Evolutionary conservation across 1,140 invertebrate genomes (phyloP), one percentile per base, ranked within the genome.

Genomic region (Pseudomyrmex cubaensis): DNA sequence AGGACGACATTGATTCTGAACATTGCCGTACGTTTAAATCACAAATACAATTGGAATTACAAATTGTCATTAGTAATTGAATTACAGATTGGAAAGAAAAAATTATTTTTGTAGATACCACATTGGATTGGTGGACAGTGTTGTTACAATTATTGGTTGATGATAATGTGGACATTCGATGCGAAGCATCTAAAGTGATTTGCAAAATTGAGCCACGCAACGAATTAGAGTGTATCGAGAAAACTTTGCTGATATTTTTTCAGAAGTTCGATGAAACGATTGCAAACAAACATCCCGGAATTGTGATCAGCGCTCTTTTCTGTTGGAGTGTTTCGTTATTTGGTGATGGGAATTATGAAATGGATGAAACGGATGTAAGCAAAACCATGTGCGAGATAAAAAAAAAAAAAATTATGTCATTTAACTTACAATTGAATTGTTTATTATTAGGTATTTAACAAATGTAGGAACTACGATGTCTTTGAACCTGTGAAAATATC

Each of bases 371-470:
- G 2, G 92, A 75, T 25, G 73, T 75, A 63, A 75, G 73, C 2
- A 12, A 10, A 10, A 62, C 25, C 10, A 25, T 61, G 5, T 59
- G 4, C 4, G 12, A 62, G 20, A 25, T 52, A 13, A 17, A 7
- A 17, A 59, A 7, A 5, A 9, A 0, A 72, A 22, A 20, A 12
- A 5, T 17, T 44, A 25, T 44, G 4, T 59, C 0, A 63, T 62
- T 72, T 61, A 48, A 70, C 76, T 74, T n/a, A 48, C 10, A 70
- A 44, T 17, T 13, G 12, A 70, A 20, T 35, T 48, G 15, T 83
- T 87, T 63, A 77, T 48, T 91, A 90, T 52, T 62, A 95, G 94
- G 92, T 93, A 4, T 93, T 93, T 56, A 91, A 92, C 62, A 93
- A 92, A 22, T 93, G 91, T 48, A 91, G 82, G 20, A 93, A 93